These are phyloP conservation scores for Mythimna loreyi DNA, from an alignment of 2,888 invertebrate genomes.

Conservation along the genomic window DNA sequence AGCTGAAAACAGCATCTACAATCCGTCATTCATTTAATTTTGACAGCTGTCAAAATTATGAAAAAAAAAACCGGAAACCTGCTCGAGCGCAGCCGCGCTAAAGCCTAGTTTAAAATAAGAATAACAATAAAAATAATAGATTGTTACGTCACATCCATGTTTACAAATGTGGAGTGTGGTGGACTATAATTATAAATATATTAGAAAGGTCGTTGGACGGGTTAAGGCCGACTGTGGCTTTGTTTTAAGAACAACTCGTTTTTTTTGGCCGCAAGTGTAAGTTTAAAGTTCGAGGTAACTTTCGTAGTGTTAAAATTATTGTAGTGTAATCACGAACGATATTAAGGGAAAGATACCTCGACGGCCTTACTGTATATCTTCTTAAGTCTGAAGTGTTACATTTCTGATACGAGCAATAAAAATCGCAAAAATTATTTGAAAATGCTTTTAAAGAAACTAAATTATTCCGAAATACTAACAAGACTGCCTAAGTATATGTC, in stretches of 20 bases:
- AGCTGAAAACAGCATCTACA: slow-evolving; percentile 23
- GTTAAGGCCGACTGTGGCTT: slow-evolving; percentile 79
- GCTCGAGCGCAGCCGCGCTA: slow-evolving; percentile 28
- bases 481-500: no score
- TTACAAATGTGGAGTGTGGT: slow-evolving; percentile 80
- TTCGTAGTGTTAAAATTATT: slow-evolving; percentile 29
- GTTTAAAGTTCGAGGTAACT: slow-evolving; percentile 55
- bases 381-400: no score
- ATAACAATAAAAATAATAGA: slow-evolving; percentile 63
- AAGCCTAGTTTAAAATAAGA: slow-evolving; percentile 55
- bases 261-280: slow-evolving; percentile 54
- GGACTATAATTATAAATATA: slow-evolving; percentile 88
- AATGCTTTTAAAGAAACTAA: no score
- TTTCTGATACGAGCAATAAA: no score
- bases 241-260: slow-evolving; percentile 68
- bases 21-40: slow-evolving; percentile 23
- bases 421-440: no score
- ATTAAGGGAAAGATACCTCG: no score
- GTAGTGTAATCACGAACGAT: no score
- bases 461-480: no score
- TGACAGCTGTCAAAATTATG: slow-evolving; percentile 46
- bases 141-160: slow-evolving; percentile 84
- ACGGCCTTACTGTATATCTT: no score
- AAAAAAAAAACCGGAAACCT: slow-evolving; percentile 5
- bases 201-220: slow-evolving; percentile 88